Base-by-base conservation (phyloP, 2,888 invertebrate genomes). In the Synanthedon myopaeformis region DNA sequence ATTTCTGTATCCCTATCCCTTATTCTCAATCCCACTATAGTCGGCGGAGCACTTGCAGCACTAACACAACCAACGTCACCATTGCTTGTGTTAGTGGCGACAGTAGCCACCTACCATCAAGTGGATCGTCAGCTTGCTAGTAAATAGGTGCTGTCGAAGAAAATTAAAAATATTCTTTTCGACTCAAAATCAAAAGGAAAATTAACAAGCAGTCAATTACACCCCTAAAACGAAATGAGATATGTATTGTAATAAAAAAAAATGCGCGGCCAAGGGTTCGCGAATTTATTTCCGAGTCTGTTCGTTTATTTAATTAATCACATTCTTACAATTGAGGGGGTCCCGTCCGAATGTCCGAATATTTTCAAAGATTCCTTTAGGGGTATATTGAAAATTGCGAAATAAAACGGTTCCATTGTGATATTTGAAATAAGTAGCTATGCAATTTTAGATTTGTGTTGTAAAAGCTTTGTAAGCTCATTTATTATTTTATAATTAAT, bases 231-330 rank as follows among this genome's bases (percentile, higher is more conserved):
- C 72, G 73, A 79, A 75, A 79, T 76, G 71, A 76, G 74, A 75
- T 77, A 82, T 80, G 78, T 76, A 10, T 76, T 69, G 76, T 70
- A 75, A 71, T 74, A 80, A 82, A 83, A 23, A 17, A 35, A 84
- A 82, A 67, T 68, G 68, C 13, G 51, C 50, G 49, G 51, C 76
- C 71, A 80, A 82, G 86, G 85, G 82, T 82, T 81, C 76, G 65
- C 69, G 71, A 77, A 80, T 82, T 82, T 83, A 79, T 83, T 83
- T 79, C 77, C 71, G 72, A 73, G 69, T 74, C 76, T 76, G 78
- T 79, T 75, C 79, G 79, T 85, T 82, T 79, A 82, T 86, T 86
- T 83, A 85, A 87, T 87, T 87, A 84, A 83, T 85, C 73, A 81
- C 77, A 87, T 87, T 87, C 84, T 85, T 87, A 84, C 74, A 72